Percentiles rank a stretch among this genome's conserved stretches.
Conservation (phyloP, 2,113 vertebrate species). For the Mastomys coucha region DNA sequence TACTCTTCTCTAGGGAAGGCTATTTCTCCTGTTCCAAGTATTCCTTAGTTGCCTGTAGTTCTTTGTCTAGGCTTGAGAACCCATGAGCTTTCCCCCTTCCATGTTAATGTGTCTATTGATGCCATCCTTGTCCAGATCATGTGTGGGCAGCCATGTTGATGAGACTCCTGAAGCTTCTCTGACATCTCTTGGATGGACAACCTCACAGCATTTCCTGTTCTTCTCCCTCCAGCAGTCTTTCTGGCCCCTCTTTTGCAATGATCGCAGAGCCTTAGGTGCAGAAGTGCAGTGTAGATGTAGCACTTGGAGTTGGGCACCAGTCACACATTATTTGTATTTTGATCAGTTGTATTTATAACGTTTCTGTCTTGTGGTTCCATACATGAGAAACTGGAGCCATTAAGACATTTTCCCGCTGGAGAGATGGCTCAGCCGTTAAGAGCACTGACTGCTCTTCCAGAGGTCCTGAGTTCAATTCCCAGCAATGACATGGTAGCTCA, state of each 20-base stretch:
- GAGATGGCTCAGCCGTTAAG: too few relatives aligned
- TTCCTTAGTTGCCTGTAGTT: background rate
- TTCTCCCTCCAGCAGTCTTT: too few relatives aligned
- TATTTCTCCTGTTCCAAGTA: background rate
- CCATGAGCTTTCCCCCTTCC: too few relatives aligned
- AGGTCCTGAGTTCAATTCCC: too few relatives aligned
- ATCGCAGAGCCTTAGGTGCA: background rate
- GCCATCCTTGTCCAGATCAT: too few relatives aligned
- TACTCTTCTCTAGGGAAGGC: background rate
- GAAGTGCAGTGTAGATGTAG: background rate
- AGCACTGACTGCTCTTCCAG: too few relatives aligned
- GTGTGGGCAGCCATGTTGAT: background rate
- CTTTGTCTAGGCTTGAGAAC: background rate
- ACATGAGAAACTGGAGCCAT: background rate
- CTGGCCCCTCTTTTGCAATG: background rate
- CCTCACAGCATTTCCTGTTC: background rate
- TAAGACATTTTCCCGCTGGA: slow-evolving; percentile 38
- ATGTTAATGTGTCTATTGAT: background rate
- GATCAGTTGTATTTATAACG: background rate
- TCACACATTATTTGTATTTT: background rate
- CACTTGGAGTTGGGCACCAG: background rate
- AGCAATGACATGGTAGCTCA: too few relatives aligned
- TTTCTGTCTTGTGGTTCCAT: slow-evolving; percentile 5
- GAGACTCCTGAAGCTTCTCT: background rate
- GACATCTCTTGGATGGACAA: background rate